Conservation (phyloP, 2,797 vertebrate species). For the Peromyscus eremicus region DNA sequence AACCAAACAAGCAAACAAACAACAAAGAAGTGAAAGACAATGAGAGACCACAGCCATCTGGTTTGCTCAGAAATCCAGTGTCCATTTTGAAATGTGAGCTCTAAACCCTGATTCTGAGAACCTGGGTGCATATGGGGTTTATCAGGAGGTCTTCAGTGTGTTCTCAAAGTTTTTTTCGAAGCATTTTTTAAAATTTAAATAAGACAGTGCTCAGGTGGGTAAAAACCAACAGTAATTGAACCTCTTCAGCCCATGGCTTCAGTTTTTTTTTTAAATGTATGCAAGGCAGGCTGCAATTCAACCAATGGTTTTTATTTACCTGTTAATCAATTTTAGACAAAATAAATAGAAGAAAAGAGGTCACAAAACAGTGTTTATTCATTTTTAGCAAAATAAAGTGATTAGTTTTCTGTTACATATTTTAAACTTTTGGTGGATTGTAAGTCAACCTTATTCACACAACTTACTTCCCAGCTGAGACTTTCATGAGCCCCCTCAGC, state of each 20-base stretch:
- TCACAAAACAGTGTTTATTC: background rate
- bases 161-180: background rate
- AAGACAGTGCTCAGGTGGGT: background rate
- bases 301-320: background rate
- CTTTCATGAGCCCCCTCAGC: background rate
- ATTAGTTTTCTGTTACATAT: background rate
- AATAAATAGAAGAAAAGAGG: background rate
- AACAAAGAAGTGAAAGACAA: background rate
- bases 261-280: constrained; percentile 31
- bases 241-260: background rate
- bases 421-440: constrained; percentile 38
- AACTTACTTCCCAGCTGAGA: constrained; percentile 35
- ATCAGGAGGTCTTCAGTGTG: background rate
- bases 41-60: background rate
- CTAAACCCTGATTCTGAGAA: background rate
- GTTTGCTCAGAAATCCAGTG: background rate
- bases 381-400: constrained; percentile 42
- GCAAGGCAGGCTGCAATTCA: background rate
- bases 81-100: background rate
- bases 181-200: constrained; percentile 44
- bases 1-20: background rate
- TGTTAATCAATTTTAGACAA: constrained; percentile 17
- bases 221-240: background rate
- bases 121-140: background rate
- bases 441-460: background rate